These are phyloP conservation scores for Drosophila navojoa DNA, from an alignment of 1,140 invertebrate genomes.

Conservation along the genomic window DNA sequence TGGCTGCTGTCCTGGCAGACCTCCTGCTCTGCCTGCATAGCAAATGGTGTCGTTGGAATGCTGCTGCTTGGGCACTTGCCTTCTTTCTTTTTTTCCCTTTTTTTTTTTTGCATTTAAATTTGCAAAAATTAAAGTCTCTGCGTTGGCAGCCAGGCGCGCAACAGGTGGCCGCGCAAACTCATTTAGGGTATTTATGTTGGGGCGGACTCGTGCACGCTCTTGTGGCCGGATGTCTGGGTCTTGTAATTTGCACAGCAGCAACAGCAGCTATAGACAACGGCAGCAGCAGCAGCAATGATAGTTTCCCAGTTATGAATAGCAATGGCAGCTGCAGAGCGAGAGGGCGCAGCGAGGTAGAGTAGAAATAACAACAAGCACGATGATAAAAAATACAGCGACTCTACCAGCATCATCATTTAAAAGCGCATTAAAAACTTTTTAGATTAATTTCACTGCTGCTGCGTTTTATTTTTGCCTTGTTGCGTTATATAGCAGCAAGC, in stretches of 20 bases:
- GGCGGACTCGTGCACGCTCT: constrained; percentile 54
- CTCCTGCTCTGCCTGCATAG: not conserved
- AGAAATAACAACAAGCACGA: constrained; percentile 2
- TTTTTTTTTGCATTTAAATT: constrained; percentile 64
- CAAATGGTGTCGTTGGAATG: not conserved
- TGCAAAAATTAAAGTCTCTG: constrained; percentile 74
- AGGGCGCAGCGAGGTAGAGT: not conserved
- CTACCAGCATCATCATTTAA: constrained; percentile 79
- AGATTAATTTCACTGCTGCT: constrained; percentile 79
- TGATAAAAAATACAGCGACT: constrained; percentile 33
- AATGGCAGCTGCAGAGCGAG: constrained; percentile 44
- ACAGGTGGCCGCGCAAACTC: constrained; percentile 73
- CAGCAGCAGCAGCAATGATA: constrained; percentile 67
- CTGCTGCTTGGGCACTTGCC: not conserved
- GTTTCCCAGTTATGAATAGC: constrained; percentile 73
- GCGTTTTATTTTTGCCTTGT: constrained; percentile 55
- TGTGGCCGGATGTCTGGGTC: constrained; percentile 64
- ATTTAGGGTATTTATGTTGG: constrained; percentile 52
- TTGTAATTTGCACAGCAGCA: constrained; percentile 69
- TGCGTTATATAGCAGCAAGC: constrained; percentile 47
- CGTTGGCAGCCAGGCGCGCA: constrained; percentile 41
- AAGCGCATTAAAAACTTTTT: constrained; percentile 84
- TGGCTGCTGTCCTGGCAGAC: constrained; percentile 18
- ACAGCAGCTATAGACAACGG: constrained; percentile 1
- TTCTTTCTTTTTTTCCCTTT: too few relatives aligned